Conservation (phyloP, 2,797 vertebrate species). For the Sebastolobus altivelis region DNA sequence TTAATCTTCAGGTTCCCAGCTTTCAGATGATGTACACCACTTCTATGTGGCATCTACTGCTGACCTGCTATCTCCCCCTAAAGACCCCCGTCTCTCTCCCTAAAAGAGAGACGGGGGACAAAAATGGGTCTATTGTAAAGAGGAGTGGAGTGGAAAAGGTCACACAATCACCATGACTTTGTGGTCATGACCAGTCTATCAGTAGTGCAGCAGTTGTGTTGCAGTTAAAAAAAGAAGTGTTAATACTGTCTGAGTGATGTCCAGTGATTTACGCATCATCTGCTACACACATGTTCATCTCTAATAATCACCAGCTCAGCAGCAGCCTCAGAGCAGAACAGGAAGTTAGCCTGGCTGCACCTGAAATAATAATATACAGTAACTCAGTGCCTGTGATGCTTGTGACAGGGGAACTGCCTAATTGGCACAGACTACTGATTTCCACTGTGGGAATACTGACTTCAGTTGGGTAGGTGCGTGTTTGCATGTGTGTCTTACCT, state of each 20-base stretch:
- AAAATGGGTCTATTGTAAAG: no score
- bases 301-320: not conserved
- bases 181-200: no score
- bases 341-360: not conserved
- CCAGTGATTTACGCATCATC: not conserved
- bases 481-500: conserved; percentile 82
- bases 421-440: not conserved
- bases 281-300: conserved; percentile 20
- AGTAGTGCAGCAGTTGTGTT: not conserved
- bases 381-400: not conserved
- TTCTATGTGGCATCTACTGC: no score
- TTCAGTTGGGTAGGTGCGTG: not conserved
- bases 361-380: not conserved
- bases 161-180: not conserved
- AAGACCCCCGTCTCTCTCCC: no score
- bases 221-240: not conserved
- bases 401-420: not conserved
- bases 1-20: no score
- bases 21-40: no score
- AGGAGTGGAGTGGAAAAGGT: not conserved
- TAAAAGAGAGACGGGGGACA: no score
- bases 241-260: not conserved
- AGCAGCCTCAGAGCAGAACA: not conserved
- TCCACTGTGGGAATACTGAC: not conserved
- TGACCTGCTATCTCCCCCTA: no score